Conservation (phyloP, 2,888 invertebrate species). For the Tenthredo notha region DNA sequence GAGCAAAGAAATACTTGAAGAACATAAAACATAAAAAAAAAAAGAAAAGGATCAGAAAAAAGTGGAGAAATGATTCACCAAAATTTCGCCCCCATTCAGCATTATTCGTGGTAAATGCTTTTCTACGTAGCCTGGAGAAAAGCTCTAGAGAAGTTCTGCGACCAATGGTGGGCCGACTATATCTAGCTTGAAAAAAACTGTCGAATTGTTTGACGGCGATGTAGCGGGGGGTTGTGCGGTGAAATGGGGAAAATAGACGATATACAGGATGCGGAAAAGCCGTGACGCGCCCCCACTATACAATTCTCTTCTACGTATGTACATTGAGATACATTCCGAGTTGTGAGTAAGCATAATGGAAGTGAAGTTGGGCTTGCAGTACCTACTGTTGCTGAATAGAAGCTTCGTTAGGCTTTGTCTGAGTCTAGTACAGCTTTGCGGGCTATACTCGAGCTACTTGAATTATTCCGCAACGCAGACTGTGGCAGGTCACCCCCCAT, state of each 20-base stretch:
- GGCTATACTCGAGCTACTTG: conserved; percentile 62
- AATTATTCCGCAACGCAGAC: conserved; percentile 63
- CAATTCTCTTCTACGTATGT: conserved; percentile 58
- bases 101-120: conserved; percentile 25
- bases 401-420: conserved; percentile 71
- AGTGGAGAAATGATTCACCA: background rate
- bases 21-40: background rate
- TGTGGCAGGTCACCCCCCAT: conserved; percentile 35
- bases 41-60: background rate
- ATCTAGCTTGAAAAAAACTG: conserved; percentile 25
- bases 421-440: conserved; percentile 64
- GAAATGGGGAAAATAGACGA: background rate
- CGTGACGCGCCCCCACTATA: conserved; percentile 57
- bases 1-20: background rate
- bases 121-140: background rate
- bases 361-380: conserved; percentile 67
- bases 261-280: background rate
- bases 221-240: background rate
- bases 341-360: conserved; percentile 67
- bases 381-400: conserved; percentile 69
- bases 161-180: background rate
- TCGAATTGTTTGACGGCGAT: conserved; percentile 39
- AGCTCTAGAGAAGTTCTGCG: background rate
- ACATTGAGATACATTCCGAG: conserved; percentile 66
- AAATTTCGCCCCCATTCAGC: conserved; percentile 19